Evolutionary conservation across 2,888 invertebrate species (phyloP), one percentile per base, ranked within the genome.

Genomic region (Pyrgus malvae): DNA sequence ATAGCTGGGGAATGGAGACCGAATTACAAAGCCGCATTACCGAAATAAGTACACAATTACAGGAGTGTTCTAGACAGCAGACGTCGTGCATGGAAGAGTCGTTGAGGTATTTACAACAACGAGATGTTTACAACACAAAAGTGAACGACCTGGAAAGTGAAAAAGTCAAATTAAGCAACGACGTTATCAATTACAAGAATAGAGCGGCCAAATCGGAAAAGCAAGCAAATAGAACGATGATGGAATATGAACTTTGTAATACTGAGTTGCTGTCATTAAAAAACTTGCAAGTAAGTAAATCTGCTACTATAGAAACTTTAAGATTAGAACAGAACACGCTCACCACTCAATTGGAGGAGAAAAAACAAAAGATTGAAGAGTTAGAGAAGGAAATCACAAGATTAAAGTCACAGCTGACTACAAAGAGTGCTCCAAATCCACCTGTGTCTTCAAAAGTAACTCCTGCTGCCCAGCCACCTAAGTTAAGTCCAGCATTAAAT

Each of bases 251-350:
- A 53, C 61, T 86, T 31, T 91, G 90, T 64, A 86, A 82, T 60
- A 84, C 89, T 19, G 91, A 90, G 59, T 63, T 91, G 42, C 83
- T 87, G 45, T 90, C 90, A 6, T 66, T 89, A 40, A 86, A 90
- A 61, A 89, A 87, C 61, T 70, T 91, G n/a, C 89, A 90, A 71
- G 70, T 83, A 1, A 90, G 85, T 67, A 87, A 85, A 58, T 75
- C 82, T 33, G 86, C 85, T 7, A 83, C 83, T 35, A 70, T 91
- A 58, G 88, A 90, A 53, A 84, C 89, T 3, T 68, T 91, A 51
- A 75, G 90, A 49, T 69, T 90, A 48, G 89, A 91, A 55, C 90
- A 88, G 66, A 83, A 85, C 25, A 84, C 83, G 1, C 62, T 90
- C 25, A 80, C 84, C 0, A 67, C 76, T 4, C 83, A 90, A 57